Percentiles rank a stretch among this genome's conserved stretches.
phyloP scores from a whole-genome alignment of 30 jellyfish, hydroid and myxozoan species.

The Calvadosia cruxmelitensis region DNA sequence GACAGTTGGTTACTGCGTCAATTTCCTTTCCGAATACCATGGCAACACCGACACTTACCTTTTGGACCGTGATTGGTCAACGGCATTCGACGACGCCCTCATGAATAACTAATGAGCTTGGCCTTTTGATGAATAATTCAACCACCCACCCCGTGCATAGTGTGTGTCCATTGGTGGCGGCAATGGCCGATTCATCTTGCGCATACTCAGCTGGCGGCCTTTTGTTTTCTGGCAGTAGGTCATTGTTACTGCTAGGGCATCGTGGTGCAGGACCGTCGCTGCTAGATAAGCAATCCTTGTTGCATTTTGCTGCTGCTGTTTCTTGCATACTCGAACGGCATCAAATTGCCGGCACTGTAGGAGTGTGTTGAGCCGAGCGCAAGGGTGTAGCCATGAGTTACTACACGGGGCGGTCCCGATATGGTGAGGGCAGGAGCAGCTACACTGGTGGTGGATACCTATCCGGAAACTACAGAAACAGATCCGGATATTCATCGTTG shows the following conservation, averaged over 20 bases:
- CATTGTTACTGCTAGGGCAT: neutral
- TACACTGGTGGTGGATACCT: constrained; percentile 28
- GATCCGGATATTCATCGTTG: constrained; percentile 13
- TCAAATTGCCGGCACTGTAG: no score
- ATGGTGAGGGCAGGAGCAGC: constrained; percentile 20
- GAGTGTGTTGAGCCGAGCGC: no score
- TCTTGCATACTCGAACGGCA: no score
- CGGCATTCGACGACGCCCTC: constrained; percentile 3
- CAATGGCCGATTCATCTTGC: neutral
- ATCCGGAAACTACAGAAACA: constrained; percentile 33
- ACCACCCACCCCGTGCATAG: neutral
- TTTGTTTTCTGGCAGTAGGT: neutral
- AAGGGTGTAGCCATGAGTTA: no score
- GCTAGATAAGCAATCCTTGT: no score
- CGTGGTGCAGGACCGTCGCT: neutral
- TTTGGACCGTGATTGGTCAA: neutral
- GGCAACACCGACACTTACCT: no score
- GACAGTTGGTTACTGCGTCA: no score
- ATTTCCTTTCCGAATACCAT: neutral
- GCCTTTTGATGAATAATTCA: constrained; percentile 52
- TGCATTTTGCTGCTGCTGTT: no score
- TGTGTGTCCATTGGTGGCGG: constrained; percentile 1
- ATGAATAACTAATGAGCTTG: constrained; percentile 74
- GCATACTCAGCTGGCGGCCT: neutral
- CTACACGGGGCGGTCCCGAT: constrained; percentile 40